Evolutionary conservation across 1,140 invertebrate species (phyloP), one percentile per base, ranked within the genome.

Genomic region (Scaptomyza montana): DNA sequence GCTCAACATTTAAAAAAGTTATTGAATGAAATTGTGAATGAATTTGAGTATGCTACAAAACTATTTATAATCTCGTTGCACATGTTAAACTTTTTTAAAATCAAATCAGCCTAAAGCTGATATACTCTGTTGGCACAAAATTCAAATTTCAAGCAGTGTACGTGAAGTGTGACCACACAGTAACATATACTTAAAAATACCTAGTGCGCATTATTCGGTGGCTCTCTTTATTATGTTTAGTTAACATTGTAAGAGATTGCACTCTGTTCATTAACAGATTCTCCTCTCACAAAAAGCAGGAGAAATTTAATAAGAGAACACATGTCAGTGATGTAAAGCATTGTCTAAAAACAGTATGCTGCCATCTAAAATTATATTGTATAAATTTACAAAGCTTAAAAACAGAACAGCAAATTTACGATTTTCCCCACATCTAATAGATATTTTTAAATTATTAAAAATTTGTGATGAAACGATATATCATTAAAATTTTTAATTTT

Each of bases 401-500:
- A 16, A 16, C 16, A 33, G 7, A 33, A 8, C 30, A 33, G 7
- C 30, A 33, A 36, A 9, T 36, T 9, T 7, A 9, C 8, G 8
- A 36, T 36, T 36, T 36, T 9, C 7, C 8, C 33, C 5, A 30
- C 3, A 30, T 6, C 33, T 36, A 36, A 8, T 36, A 36, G 9
- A 1, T 9, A 36, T 36, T 6, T 33, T 5, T 6, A 33, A 33
- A 6, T 5, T 6, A 33, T 2, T 1, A 33, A 33, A 33, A 6
- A 30, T 5, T 30, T 33, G 4, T 33, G 5, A 33, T 6, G 7
- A 33, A 33, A 33, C 5, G 30, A 0, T 4, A 33, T 2, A 0
- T 33, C 66, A 72, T 67, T 67, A 60, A 53, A 57, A 49, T 72
- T 49, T 53, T 46, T 5, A 6, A 33, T 33, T 33, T 33, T 33